Base-by-base conservation (phyloP, 2,797 vertebrate genomes). In the Cuniculus paca region DNA sequence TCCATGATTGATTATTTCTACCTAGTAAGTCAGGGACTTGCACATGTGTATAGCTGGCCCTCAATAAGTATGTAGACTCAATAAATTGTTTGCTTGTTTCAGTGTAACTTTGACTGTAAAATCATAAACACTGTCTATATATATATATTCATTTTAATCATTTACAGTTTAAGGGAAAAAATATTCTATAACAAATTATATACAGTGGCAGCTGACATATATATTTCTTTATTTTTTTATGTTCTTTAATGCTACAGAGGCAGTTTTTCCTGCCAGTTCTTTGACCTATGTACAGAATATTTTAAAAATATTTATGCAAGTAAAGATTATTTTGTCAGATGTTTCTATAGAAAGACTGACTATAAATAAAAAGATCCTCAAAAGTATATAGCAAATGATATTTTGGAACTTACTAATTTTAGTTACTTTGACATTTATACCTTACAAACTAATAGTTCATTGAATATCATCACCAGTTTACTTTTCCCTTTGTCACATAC, bases 341-440 rank as follows among this genome's bases (percentile, higher is more conserved):
- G 24, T 88, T 95, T 87, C 68, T 85, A 6, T 83, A 68, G 70
- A 77, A 94, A 91, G 36, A 56, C 39, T 95, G 28, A 63, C 12
- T 42, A 79, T 70, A 96, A 84, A 16, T 89, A 16, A 83, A 91
- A 87, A 80, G 19, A 65, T 63, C 92, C 12, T 20, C 70, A 61
- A 78, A 92, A 79, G 85, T 74, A n/a, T 31, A 24, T 48, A 39
- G 34, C 77, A 90, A 92, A 54, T 74, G 36, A 16, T 80, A 63
- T 89, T 97, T 95, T 80, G 31, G 24, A 97, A 85, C 68, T 81
- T 87, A 88, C 8, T 94, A 42, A 88, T 89, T 88, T 87, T 81
- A 70, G 34, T 65, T 54, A 34, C 22, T 95, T 83, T 91, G 60
- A 75, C 17, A 13, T 95, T 97, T 96, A 72, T 92, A 60, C 88